Base-by-base conservation (phyloP, 2,888 invertebrate genomes). In the Poecilobothrus nobilitatus region DNA sequence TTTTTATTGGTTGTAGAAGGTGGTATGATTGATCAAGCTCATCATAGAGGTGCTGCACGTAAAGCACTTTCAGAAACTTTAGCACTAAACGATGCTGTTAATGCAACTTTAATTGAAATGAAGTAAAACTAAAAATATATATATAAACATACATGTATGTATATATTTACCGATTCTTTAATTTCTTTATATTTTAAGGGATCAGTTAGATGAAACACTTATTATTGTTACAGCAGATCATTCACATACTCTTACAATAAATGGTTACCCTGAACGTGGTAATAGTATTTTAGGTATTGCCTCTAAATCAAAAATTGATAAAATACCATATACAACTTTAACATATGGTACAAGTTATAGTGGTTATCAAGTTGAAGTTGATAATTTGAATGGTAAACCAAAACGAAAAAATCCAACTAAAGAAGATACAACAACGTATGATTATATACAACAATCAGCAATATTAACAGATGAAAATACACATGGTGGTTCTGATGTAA, bases 151-250 rank as follows among this genome's bases (percentile, higher is more conserved):
- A 67, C 18, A 63, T 37, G 33, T 63, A 61, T 68, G n/a, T 41
- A 41, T 10, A 15, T 18, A 53, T 53, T 12, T 53, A 53, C 3
- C 2, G n/a, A 2, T 53, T 18, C 4, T 53, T 3, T 18, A 53
- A 53, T 53, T n/a, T 18, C 53, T 41, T 33, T 12, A 18, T 37
- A 41, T 69, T 68, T 33, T 66, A 27, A 79, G 79, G 10, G 71
- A 76, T 33, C 75, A 78, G 44, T 77, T 86, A 2, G 83, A 86
- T 12, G 87, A 90, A 71, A 95, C 96, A 0, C 83, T 96, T 20
- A 83, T 95, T 1, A 86, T 96, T 65, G 94, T 94, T 2, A 93
- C 94, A 1, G 90, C 91, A 69, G 94, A 94, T 80, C 94, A 94
- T 79, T 86, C 91, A 0, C 94, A 94, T 77, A 88, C 91, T 0